These are phyloP conservation scores for Hedychridium roseum DNA, from an alignment of 2,888 invertebrate genomes.

Conservation along the genomic window DNA sequence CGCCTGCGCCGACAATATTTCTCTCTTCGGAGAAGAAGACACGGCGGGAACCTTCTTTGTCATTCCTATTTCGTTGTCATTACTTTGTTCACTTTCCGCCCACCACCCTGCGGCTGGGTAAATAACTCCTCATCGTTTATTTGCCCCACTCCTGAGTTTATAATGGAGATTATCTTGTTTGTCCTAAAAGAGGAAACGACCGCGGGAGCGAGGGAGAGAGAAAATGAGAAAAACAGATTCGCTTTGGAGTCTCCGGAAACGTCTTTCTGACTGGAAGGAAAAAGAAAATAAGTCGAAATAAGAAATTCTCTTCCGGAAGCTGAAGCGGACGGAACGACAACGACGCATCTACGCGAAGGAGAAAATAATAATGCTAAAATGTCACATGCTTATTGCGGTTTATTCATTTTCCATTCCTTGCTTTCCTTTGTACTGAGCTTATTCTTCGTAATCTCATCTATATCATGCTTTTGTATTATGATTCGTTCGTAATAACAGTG, in stretches of 20 bases:
- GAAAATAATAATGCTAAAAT: no score
- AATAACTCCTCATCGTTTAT: constrained; percentile 60
- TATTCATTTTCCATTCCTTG: no score
- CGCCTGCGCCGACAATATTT: constrained; percentile 35
- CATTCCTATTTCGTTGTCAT: constrained; percentile 53
- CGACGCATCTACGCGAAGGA: no score
- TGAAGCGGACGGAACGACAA: no score
- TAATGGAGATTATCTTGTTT: constrained; percentile 64
- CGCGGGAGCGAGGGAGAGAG: not conserved
- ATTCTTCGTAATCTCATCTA: no score
- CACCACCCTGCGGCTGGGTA: constrained; percentile 45
- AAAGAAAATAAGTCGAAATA: constrained; percentile 6
- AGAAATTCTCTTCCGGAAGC: no score
- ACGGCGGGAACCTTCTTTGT: constrained; percentile 41
- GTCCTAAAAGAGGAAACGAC: constrained; percentile 29
- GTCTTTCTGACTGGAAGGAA: constrained; percentile 1
- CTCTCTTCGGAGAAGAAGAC: no score
- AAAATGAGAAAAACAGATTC: not conserved
- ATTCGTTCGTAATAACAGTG: no score
- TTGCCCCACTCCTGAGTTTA: constrained; percentile 57
- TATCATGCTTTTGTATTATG: no score
- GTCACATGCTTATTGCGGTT: no score
- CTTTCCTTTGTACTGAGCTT: no score
- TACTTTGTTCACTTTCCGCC: constrained; percentile 52
- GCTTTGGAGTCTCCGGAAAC: no score